Conservation (phyloP, 2,797 vertebrate genomes). For the Typhlichthys subterraneus region DNA sequence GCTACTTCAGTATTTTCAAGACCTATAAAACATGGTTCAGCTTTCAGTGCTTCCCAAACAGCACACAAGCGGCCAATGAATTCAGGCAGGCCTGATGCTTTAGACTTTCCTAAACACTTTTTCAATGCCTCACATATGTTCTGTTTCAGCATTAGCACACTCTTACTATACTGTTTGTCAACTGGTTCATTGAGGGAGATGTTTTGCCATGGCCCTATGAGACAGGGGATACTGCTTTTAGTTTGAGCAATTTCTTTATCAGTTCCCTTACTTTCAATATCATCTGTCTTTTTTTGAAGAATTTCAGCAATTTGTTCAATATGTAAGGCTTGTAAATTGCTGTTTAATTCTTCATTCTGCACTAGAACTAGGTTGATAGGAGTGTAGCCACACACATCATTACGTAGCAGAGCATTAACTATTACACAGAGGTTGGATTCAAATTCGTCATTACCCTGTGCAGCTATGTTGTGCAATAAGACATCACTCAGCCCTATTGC, state of each 20-base stretch:
- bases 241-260: conserved; percentile 21
- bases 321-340: conserved; percentile 60
- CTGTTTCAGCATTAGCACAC: conserved; percentile 75
- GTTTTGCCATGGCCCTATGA: conserved; percentile 77
- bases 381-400: conserved; percentile 52
- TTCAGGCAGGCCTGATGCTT: conserved; percentile 64
- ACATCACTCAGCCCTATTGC: conserved; percentile 73
- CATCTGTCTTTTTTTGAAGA: conserved; percentile 43
- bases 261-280: conserved; percentile 8
- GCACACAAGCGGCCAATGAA: conserved; percentile 72
- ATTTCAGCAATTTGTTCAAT: conserved; percentile 58
- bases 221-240: conserved; percentile 56
- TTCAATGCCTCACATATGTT: conserved; percentile 73
- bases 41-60: conserved; percentile 75
- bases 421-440: conserved; percentile 59
- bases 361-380: conserved; percentile 62
- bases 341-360: conserved; percentile 62
- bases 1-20: conserved; percentile 70
- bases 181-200: conserved; percentile 68
- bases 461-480: conserved; percentile 69
- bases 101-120: conserved; percentile 53
- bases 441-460: conserved; percentile 42
- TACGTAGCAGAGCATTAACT: conserved; percentile 69
- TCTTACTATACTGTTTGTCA: conserved; percentile 71
- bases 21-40: conserved; percentile 59